A percentile compares a stretch with the other conserved stretches of the same genome.
phyloP scores from a whole-genome alignment of 1,140 invertebrate species.

The Drosophila sechellia region DNA sequence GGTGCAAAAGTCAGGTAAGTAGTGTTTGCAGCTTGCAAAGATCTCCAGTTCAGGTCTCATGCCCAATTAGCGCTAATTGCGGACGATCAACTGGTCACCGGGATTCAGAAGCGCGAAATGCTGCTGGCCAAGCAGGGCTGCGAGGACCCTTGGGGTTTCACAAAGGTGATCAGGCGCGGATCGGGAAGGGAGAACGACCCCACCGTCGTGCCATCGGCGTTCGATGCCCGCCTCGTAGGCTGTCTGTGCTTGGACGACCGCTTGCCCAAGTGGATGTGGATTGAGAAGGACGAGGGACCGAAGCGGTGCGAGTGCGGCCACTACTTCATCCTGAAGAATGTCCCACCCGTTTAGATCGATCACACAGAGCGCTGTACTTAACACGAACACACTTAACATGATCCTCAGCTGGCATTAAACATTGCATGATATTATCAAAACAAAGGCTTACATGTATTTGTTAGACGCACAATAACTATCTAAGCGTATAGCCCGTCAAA shows the following conservation, averaged over 20 bases:
- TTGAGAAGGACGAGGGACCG: slow-evolving; percentile 91
- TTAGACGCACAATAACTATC: slow-evolving; percentile 32
- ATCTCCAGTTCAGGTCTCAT: slow-evolving; percentile 26
- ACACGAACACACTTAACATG: slow-evolving; percentile 15
- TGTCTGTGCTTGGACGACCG: slow-evolving; percentile 97
- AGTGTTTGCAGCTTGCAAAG: slow-evolving; percentile 14
- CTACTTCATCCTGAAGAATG: slow-evolving; percentile 95
- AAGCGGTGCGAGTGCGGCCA: slow-evolving; percentile 97
- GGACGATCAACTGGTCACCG: slow-evolving; percentile 95
- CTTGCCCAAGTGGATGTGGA: slow-evolving; percentile 95
- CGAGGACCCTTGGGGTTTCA: slow-evolving; percentile 94
- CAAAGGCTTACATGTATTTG: slow-evolving; percentile 38
- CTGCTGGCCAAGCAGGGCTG: slow-evolving; percentile 92
- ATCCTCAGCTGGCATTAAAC: slow-evolving; percentile 36
- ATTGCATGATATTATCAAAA: slow-evolving; percentile 72
- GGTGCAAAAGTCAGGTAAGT: slow-evolving; percentile 56
- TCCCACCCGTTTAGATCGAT: slow-evolving; percentile 85
- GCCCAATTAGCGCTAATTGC: slow-evolving; percentile 87
- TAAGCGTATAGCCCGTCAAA: slow-evolving; percentile 88
- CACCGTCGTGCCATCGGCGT: slow-evolving; percentile 94
- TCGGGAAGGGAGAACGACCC: slow-evolving; percentile 93
- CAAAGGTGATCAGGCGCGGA: slow-evolving; percentile 88
- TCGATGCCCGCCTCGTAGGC: slow-evolving; percentile 94
- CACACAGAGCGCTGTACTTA: slow-evolving; percentile 31
- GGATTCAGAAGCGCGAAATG: slow-evolving; percentile 94